Percentiles rank a stretch among this genome's conserved stretches.
phyloP scores from a whole-genome alignment of 2,888 invertebrate species.

The Cacoxenus indagator region DNA sequence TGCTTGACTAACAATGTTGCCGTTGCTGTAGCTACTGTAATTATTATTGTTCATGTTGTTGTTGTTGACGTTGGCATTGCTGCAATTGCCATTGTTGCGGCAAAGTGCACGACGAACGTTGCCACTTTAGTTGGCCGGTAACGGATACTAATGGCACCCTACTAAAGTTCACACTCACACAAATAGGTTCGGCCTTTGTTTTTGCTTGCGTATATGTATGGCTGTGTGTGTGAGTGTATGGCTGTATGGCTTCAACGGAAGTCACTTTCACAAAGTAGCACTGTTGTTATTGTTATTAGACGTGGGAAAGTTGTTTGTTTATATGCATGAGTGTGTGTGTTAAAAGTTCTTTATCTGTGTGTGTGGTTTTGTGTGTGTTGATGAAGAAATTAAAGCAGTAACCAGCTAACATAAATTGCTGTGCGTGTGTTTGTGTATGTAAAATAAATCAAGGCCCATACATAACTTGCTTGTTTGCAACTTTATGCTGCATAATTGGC shows the following conservation, averaged over 20 bases:
- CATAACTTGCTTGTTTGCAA: not conserved
- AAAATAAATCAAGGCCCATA: not conserved
- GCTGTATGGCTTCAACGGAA: conserved; percentile 10
- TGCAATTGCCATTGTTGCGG: not conserved
- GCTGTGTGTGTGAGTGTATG: conserved; percentile 14
- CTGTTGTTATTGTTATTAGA: not conserved
- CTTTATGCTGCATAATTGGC: conserved; percentile 9
- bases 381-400: conserved; percentile 39
- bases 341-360: not conserved
- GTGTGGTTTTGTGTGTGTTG: conserved; percentile 31
- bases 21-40: not conserved
- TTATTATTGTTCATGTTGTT: not conserved
- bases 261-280: not conserved
- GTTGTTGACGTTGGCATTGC: conserved; percentile 17
- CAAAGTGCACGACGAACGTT: not conserved
- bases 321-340: conserved; percentile 6
- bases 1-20: not conserved
- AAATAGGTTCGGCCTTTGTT: conserved; percentile 7
- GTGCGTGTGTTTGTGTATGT: conserved; percentile 3
- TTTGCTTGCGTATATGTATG: conserved; percentile 10
- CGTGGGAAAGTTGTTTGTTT: not conserved
- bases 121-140: not conserved
- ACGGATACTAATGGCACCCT: conserved; percentile 9
- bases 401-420: conserved; percentile 21
- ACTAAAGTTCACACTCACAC: not conserved